These are phyloP conservation scores for Papilio polytes DNA, from an alignment of 1,140 invertebrate genomes.

Conservation along the genomic window DNA sequence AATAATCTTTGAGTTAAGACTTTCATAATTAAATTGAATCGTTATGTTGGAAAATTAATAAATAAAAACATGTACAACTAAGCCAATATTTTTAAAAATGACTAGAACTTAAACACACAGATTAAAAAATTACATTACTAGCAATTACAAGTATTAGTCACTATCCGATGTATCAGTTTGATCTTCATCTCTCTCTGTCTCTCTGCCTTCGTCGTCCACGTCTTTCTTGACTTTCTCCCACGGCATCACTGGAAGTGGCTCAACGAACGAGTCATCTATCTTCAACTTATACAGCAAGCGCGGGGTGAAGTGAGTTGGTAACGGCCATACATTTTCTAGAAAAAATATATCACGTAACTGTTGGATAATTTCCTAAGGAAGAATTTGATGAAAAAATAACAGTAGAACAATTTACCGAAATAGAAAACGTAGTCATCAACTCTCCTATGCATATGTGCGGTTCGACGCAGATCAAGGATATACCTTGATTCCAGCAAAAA, in stretches of 20 bases:
- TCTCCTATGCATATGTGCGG: slow-evolving; percentile 62
- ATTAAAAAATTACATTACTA: neutral
- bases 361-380: neutral
- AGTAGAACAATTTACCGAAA: slow-evolving; percentile 65
- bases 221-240: slow-evolving; percentile 73
- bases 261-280: slow-evolving; percentile 76
- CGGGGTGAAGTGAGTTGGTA: slow-evolving; percentile 74
- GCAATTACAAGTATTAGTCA: neutral
- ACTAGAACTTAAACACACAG: slow-evolving; percentile 43
- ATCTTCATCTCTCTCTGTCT: slow-evolving; percentile 52
- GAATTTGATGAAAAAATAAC: no score
- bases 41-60: neutral
- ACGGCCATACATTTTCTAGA: slow-evolving; percentile 74
- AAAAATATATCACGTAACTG: slow-evolving; percentile 38
- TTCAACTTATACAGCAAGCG: slow-evolving; percentile 73
- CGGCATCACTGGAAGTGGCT: slow-evolving; percentile 76
- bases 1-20: neutral
- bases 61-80: slow-evolving; percentile 6
- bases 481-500: slow-evolving; percentile 71
- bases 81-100: slow-evolving; percentile 34
- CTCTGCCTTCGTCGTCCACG: slow-evolving; percentile 60
- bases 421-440: slow-evolving; percentile 77
- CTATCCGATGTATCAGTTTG: slow-evolving; percentile 46
- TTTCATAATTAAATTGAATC: slow-evolving; percentile 6
- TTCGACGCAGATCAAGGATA: slow-evolving; percentile 69